Evolutionary conservation across 1,140 invertebrate genomes (phyloP), one percentile per base, ranked within the genome.

Genomic region (Pseudomyrmex sp.): DNA sequence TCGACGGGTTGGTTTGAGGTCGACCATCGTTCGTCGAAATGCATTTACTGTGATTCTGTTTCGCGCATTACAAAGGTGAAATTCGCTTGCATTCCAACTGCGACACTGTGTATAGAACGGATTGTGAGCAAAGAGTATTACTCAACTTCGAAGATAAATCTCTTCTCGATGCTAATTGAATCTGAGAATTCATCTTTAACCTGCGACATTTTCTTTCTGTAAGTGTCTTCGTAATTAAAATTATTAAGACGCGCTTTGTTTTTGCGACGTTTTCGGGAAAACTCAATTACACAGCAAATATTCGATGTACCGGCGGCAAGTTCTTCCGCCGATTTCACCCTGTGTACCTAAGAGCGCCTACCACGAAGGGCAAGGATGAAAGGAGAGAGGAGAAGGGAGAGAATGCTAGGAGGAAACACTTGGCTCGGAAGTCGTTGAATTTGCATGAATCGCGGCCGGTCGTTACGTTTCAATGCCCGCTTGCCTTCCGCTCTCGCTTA

Each of bases 391-490:
- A 23, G 54, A 35, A 44, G 48, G 9, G 9, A 65, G 56, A 82
- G 63, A 20, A 7, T n/a, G 15, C 18, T 46, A 63, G 35, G 63
- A 63, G 66, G 74, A 87, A 89, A 87, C 79, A 68, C 82, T 87
- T 65, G 77, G 70, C 80, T 89, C 82, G 82, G 88, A 89, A 86
- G 85, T 86, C 84, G 87, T 88, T 88, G 87, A 88, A 89, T 89
- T 89, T 89, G 84, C 88, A 89, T 89, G 87, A 88, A 89, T 89
- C 84, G 84, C 82, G 52, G 69, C 61, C 80, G 88, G 80, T 89
- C 82, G 87, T 89, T 89, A 86, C 82, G 87, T 89, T 89, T 86
- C 88, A 88, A 89, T 89, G 84, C 83, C 66, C 69, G 66, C 26
- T 68, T 58, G 65, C 80, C 82, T 86, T 86, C 66, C 80, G 76